Conservation (phyloP, 2,888 invertebrate species). For the Melinopterus prodromus region DNA sequence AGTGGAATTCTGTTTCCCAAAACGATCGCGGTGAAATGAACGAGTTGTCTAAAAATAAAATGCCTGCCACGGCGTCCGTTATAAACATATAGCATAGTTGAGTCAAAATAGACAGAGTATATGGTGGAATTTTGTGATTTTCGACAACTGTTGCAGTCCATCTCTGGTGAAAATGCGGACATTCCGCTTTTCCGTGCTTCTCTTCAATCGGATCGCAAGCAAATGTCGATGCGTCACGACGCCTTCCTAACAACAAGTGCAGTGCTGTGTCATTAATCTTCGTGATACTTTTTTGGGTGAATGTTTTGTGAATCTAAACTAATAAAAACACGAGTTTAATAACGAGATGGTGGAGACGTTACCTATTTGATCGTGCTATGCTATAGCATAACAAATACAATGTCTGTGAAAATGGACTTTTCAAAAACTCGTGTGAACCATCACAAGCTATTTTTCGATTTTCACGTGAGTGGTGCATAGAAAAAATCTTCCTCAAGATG, state of each 20-base stretch:
- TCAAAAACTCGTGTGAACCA: slow-evolving; percentile 29
- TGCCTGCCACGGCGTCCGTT: slow-evolving; percentile 53
- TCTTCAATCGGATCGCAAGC: neutral
- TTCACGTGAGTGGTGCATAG: slow-evolving; percentile 20
- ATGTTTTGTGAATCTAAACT: too few relatives aligned
- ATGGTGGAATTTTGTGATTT: slow-evolving; percentile 47
- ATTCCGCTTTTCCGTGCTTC: neutral
- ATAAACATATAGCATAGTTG: slow-evolving; percentile 56
- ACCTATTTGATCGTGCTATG: too few relatives aligned
- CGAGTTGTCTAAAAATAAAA: slow-evolving; percentile 58
- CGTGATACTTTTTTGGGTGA: too few relatives aligned
- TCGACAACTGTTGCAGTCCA: slow-evolving; percentile 5
- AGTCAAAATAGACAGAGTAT: slow-evolving; percentile 54
- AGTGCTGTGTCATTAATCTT: neutral
- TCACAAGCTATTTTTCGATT: neutral
- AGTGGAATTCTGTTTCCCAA: neutral
- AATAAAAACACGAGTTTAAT: too few relatives aligned
- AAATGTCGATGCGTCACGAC: neutral
- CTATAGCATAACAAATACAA: neutral
- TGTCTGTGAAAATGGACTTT: neutral
- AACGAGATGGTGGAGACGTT: too few relatives aligned
- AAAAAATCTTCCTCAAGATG: slow-evolving; percentile 61
- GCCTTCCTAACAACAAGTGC: neutral
- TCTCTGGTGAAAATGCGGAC: neutral
- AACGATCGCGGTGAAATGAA: slow-evolving; percentile 40